Percentiles rank a stretch among this genome's conserved stretches.
These are phyloP conservation scores for Papilio helenus DNA, from an alignment of 1,140 invertebrate genomes.

Conservation along the genomic window DNA sequence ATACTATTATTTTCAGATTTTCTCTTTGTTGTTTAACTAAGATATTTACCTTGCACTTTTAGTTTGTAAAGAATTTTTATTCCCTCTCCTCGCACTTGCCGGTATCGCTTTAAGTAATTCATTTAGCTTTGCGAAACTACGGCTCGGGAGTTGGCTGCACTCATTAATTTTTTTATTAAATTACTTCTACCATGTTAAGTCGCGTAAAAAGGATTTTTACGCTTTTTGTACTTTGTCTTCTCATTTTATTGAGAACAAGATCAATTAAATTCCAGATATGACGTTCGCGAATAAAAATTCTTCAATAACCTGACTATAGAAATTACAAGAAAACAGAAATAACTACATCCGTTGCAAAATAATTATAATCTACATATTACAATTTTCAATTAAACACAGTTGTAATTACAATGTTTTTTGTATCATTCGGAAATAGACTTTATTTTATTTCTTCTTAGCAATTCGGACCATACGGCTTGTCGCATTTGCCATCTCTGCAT, in stretches of 20 bases:
- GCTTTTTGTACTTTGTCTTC: background rate
- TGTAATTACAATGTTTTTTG: background rate
- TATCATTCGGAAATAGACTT: no score
- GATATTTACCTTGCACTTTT: background rate
- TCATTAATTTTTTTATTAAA: slow-evolving; percentile 25
- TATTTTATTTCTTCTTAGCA: background rate
- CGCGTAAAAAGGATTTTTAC: slow-evolving; percentile 7
- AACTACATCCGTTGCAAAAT: background rate
- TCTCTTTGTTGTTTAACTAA: background rate
- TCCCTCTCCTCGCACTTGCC: background rate
- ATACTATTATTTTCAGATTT: background rate
- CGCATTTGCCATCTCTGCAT: slow-evolving; percentile 30
- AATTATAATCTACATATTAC: background rate
- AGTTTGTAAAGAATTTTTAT: slow-evolving; percentile 7
- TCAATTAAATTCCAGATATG: background rate
- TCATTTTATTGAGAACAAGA: background rate
- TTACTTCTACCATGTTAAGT: slow-evolving; percentile 11
- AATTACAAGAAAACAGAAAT: background rate
- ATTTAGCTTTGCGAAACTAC: slow-evolving; percentile 19
- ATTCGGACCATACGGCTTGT: slow-evolving; percentile 37
- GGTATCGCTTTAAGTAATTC: slow-evolving; percentile 19
- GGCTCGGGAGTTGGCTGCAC: slow-evolving; percentile 1
- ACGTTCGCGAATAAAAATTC: background rate
- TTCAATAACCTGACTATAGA: background rate
- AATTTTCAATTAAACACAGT: background rate